These are phyloP conservation scores for Diarsia dahlii DNA, from an alignment of 2,888 invertebrate genomes.

Conservation along the genomic window DNA sequence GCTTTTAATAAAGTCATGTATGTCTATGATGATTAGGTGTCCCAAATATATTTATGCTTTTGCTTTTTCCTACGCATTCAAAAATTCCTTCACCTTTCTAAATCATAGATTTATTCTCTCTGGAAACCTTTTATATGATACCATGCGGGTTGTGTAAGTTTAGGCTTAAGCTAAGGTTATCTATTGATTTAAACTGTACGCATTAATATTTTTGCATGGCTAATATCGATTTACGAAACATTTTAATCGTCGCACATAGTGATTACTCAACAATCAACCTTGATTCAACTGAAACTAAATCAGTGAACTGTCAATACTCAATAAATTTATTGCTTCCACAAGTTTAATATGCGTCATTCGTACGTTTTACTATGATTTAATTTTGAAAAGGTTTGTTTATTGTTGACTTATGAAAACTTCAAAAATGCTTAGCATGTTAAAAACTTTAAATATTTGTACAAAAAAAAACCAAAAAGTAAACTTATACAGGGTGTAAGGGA, in stretches of 20 bases:
- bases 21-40: not conserved
- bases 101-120: not conserved
- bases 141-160: not conserved
- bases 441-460: no score
- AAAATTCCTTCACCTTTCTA: not conserved
- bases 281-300: no score
- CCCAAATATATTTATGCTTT: conserved; percentile 25
- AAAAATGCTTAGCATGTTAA: no score
- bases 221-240: not conserved
- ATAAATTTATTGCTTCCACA: no score
- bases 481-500: no score
- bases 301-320: no score
- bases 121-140: not conserved
- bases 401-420: no score
- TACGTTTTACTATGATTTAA: no score
- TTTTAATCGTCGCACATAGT: not conserved
- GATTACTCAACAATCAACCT: no score
- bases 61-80: not conserved
- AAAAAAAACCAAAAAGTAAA: no score
- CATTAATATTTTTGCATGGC: conserved; percentile 1
- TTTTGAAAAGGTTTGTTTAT: no score
- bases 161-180: not conserved
- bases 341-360: no score
- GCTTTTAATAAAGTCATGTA: not conserved
- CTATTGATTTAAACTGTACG: not conserved